Conservation (phyloP, 2,888 invertebrate genomes). For the Acanthosepion pharaonis region DNA sequence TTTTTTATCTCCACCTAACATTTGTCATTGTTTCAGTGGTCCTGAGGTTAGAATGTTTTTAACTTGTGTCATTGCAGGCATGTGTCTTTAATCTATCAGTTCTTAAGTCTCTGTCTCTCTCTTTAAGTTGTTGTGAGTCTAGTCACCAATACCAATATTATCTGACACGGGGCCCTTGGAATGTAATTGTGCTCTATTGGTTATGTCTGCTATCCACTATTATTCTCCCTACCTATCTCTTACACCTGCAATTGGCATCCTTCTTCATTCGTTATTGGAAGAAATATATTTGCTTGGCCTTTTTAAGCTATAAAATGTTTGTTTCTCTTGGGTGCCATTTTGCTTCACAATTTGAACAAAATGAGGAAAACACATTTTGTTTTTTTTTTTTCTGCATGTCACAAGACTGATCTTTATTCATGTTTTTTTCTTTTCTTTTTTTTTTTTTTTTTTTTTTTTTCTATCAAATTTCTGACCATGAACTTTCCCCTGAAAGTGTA, state of each 20-base stretch:
- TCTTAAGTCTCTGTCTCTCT: background rate
- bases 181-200: background rate
- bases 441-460: too few species aligned
- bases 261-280: background rate
- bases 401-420: too few species aligned
- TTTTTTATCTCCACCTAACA: background rate
- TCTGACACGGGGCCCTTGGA: background rate
- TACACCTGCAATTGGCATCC: background rate
- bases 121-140: background rate
- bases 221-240: background rate
- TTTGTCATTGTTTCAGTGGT: background rate
- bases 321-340: background rate
- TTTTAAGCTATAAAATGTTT: background rate
- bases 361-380: background rate
- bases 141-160: constrained; percentile 4
- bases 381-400: too few species aligned
- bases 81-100: background rate
- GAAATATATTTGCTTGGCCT: background rate
- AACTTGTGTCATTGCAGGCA: too few species aligned
- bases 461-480: too few species aligned
- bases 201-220: background rate
- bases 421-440: too few species aligned
- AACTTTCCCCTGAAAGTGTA: too few species aligned
- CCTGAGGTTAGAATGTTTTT: too few species aligned
- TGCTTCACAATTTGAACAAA: background rate